Evolutionary conservation across 1,140 invertebrate species (phyloP), one percentile per base, ranked within the genome.

Genomic region (Drosophila bocki): DNA sequence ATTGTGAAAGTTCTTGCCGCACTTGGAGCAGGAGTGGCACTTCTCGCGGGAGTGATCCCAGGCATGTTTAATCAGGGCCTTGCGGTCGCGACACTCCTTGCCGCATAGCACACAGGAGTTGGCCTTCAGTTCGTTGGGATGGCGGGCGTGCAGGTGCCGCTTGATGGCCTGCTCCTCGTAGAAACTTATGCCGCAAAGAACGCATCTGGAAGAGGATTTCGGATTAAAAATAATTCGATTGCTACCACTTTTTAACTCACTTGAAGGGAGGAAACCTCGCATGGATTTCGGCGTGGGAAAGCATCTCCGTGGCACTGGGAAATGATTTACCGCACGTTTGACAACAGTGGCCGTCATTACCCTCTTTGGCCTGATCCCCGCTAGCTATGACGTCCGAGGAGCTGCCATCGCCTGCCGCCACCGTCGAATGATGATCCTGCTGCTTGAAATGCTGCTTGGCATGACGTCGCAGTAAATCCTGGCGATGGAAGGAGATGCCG

Each of bases 271-370:
- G 84, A 74, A 93, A 94, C 78, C 96, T 94, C 32, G 95, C 95
- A 91, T 96, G 96, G 2, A 95, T 93, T 93, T 96, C 96, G 3
- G 96, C 95, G 92, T 97, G 96, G 17, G 95, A 95, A n/a, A 96
- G 93, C 47, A 97, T 93, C 80, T 96, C 95, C 59, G 96, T 92
- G 29, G 95, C 95, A 87, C 96, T 96, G 22, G 94, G 94, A 91
- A 96, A 97, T 45, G 94, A 95, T 92, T 96, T 95, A 33, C 96
- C 96, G 91, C 96, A 97, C 39, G 96, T 95, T 83, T 95, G 96
- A 87, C 96, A 97, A 63, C 95, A 74, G 62, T 93, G 92, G 0
- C 69, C 48, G 3, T 57, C 42, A 57, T 78, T 47, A 53, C 82
- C 78, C 44, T 86, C 82, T 58, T 78, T 91, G 41, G 67, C 57